These are phyloP conservation scores for Cordylochernes scorpioides DNA, from an alignment of 2,888 invertebrate genomes.

Conservation along the genomic window DNA sequence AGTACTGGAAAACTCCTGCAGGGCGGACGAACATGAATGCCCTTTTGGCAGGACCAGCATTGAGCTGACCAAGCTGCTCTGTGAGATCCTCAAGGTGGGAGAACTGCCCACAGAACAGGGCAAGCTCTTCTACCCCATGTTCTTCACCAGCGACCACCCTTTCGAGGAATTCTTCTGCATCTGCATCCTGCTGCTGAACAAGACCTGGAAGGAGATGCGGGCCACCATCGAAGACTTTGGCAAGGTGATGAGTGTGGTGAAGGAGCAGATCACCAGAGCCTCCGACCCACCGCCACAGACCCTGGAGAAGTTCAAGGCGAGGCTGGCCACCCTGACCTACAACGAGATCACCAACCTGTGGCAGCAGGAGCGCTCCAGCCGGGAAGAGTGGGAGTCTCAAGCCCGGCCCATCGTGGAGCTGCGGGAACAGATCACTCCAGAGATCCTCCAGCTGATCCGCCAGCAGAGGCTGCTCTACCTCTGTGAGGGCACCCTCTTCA, in stretches of 20 bases:
- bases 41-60: constrained; percentile 82
- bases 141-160: constrained; percentile 81
- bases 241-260: constrained; percentile 78
- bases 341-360: constrained; percentile 72
- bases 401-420: constrained; percentile 40
- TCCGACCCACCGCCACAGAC: constrained; percentile 18
- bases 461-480: constrained; percentile 66
- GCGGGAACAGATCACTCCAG: constrained; percentile 66
- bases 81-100: constrained; percentile 60
- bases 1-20: constrained; percentile 65
- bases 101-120: constrained; percentile 70
- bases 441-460: constrained; percentile 64
- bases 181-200: constrained; percentile 69
- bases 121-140: constrained; percentile 62
- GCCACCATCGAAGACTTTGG: constrained; percentile 84
- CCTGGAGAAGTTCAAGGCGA: constrained; percentile 22
- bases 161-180: constrained; percentile 87
- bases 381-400: constrained; percentile 59
- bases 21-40: constrained; percentile 84
- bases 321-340: constrained; percentile 52
- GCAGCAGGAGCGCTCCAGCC: constrained; percentile 59
- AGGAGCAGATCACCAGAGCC: constrained; percentile 72
- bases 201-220: constrained; percentile 98
- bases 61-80: constrained; percentile 59
- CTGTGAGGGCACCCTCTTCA: constrained; percentile 74